Evolutionary conservation across 2,888 invertebrate genomes (phyloP).

Genomic region (Mythimna pallens): DNA sequence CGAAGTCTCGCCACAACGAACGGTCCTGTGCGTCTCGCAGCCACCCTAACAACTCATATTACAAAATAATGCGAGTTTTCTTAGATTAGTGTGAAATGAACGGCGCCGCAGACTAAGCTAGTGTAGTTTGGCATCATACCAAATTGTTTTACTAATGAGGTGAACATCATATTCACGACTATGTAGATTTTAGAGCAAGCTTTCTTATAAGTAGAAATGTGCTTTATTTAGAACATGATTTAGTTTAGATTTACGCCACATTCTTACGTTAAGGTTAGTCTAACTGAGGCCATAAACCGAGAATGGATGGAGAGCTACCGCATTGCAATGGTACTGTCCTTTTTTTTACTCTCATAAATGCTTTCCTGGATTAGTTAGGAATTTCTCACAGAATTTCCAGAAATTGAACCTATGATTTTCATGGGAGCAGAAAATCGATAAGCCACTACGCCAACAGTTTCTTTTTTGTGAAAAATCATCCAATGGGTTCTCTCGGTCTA

Average conservation of each 20-base stretch:
- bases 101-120: not conserved
- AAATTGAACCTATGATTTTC: too few relatives aligned
- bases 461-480: too few relatives aligned
- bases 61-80: too few relatives aligned
- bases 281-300: not conserved
- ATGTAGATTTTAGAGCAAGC: constrained; percentile 6
- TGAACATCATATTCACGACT: not conserved
- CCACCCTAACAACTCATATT: too few relatives aligned
- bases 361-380: too few relatives aligned
- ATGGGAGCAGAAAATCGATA: too few relatives aligned
- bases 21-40: too few relatives aligned
- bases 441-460: too few relatives aligned
- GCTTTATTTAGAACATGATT: constrained; percentile 14
- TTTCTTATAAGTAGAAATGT: not conserved
- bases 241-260: not conserved
- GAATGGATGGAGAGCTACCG: constrained; percentile 9
- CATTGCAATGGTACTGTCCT: not conserved
- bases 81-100: not conserved
- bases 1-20: too few relatives aligned
- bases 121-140: constrained; percentile 39
- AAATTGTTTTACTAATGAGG: constrained; percentile 41
- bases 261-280: constrained; percentile 3
- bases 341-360: not conserved
- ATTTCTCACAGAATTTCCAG: too few relatives aligned
- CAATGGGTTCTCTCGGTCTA: too few relatives aligned